Base-by-base conservation (phyloP, 2,113 vertebrate genomes). In the Aramus guarauna region DNA sequence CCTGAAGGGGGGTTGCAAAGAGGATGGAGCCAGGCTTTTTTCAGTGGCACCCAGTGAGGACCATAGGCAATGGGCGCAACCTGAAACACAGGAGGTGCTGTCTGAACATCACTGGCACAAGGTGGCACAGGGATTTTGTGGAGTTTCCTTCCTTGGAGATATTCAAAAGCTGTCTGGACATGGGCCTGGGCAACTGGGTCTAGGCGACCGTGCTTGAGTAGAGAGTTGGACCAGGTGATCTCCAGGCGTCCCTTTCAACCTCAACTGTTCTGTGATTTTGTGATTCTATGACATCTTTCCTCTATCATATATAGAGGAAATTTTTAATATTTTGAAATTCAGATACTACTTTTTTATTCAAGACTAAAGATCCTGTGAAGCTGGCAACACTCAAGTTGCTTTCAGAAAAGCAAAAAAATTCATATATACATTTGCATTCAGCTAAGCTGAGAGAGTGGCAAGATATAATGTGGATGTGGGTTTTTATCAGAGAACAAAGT, bases 261-360 rank as follows among this genome's bases (percentile, higher is more conserved):
- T 56, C 41, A 75, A 22, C 7, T 56, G 3, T 43, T 76, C 36
- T 58, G 13, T 30, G 27, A 58, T 67, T 36, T 55, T 82, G 36
- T 43, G 18, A 11, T 53, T 27, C 37, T 63, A 8, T 64, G 32
- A 47, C 24, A 45, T 14, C 6, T 62, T 78, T 75, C 9, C 16
- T 62, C 23, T 73, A 36, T 45, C 0, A 0, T 9, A 22, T 15
- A 45, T 23, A 9, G n/a, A n/a, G n/a, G n/a, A n/a, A n/a, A n/a
- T n/a, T n/a, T n/a, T n/a, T n/a, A n/a, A n/a, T n/a, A n/a, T 63
- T 74, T 81, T 79, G n/a, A 17, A 71, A 71, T 53, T 39, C 12
- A 47, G 47, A 34, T 47, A 29, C 5, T n/a, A 9, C 11, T 52
- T 66, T 41, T 90, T 62, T 2, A 34, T 82, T 60, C 34, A 68